Percentiles rank a stretch among this genome's conserved stretches.
Conservation (phyloP, 1,140 invertebrate genomes). For the Potamilus streckersoni region DNA sequence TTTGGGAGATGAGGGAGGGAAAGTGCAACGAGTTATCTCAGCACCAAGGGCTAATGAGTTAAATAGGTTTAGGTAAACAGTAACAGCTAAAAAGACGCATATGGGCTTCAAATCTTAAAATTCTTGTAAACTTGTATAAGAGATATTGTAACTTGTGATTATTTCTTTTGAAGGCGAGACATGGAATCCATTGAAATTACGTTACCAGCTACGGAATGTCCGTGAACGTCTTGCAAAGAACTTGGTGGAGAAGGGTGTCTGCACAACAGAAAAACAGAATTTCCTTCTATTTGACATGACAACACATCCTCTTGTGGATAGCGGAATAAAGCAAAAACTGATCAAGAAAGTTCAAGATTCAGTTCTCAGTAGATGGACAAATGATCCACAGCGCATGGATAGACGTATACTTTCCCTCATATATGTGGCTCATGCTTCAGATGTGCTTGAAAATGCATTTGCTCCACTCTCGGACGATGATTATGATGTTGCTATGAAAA, state of each 20-base stretch:
- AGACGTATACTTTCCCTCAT: constrained; percentile 92
- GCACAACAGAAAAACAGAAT: constrained; percentile 99
- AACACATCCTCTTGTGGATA: constrained; percentile 98
- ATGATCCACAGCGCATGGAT: constrained; percentile 98
- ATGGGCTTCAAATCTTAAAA: not conserved
- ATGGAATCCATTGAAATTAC: constrained; percentile 99
- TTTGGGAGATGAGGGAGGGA: too few species aligned
- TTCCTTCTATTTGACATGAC: constrained; percentile 99
- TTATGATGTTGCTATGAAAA: constrained; percentile 97
- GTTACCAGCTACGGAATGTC: constrained; percentile 99
- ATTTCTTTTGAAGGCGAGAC: constrained; percentile 86
- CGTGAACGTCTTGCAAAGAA: constrained; percentile 99
- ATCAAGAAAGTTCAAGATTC: constrained; percentile 98
- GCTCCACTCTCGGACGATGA: constrained; percentile 98
- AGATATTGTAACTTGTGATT: not conserved
- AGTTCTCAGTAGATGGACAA: constrained; percentile 95
- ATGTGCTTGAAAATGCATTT: constrained; percentile 99
- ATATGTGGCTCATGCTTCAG: constrained; percentile 96
- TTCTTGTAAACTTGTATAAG: not conserved
- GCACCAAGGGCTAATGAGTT: too few species aligned
- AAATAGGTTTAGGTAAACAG: too few species aligned
- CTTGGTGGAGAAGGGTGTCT: constrained; percentile 99
- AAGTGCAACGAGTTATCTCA: too few species aligned
- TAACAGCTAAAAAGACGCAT: not conserved
- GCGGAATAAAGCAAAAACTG: constrained; percentile 93